phyloP scores from a whole-genome alignment of 2,888 invertebrate species.

The Merodon equestris region DNA sequence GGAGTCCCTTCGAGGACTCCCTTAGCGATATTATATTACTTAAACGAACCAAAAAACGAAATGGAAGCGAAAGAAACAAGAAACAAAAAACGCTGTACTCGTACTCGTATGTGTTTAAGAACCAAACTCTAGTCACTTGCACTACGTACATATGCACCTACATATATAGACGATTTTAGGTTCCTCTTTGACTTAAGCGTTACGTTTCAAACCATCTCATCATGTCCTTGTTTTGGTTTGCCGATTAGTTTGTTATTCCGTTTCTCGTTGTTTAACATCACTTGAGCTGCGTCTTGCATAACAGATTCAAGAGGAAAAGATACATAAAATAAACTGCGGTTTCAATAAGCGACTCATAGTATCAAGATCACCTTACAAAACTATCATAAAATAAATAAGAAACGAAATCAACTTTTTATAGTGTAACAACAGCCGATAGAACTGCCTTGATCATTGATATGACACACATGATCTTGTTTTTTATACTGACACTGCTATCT shows the following conservation, averaged over 20 bases:
- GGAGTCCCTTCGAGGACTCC: not conserved
- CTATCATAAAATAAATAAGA: too few species aligned
- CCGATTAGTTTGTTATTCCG: slow-evolving; percentile 12
- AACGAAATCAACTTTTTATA: slow-evolving; percentile 52
- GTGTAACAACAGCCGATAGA: slow-evolving; percentile 59
- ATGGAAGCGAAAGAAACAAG: slow-evolving; percentile 1
- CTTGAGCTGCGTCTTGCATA: slow-evolving; percentile 45
- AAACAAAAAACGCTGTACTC: slow-evolving; percentile 18
- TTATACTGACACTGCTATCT: slow-evolving; percentile 47
- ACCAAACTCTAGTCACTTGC: slow-evolving; percentile 52
- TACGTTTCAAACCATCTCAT: slow-evolving; percentile 36
- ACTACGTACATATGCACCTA: not conserved
- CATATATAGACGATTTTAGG: slow-evolving; percentile 29
- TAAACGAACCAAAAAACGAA: slow-evolving; percentile 45
- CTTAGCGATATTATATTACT: slow-evolving; percentile 5
- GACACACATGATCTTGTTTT: slow-evolving; percentile 43
- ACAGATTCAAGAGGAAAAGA: slow-evolving; percentile 13
- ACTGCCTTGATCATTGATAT: slow-evolving; percentile 61
- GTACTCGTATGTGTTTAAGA: too few species aligned
- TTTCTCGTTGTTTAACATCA: slow-evolving; percentile 29
- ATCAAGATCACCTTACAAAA: slow-evolving; percentile 34
- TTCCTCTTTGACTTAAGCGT: slow-evolving; percentile 36
- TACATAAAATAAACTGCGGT: slow-evolving; percentile 53
- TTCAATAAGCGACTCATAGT: slow-evolving; percentile 53
- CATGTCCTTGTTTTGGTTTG: slow-evolving; percentile 47